These are phyloP conservation scores for Pteropus alecto DNA, from an alignment of 2,113 vertebrate genomes.

Conservation along the genomic window DNA sequence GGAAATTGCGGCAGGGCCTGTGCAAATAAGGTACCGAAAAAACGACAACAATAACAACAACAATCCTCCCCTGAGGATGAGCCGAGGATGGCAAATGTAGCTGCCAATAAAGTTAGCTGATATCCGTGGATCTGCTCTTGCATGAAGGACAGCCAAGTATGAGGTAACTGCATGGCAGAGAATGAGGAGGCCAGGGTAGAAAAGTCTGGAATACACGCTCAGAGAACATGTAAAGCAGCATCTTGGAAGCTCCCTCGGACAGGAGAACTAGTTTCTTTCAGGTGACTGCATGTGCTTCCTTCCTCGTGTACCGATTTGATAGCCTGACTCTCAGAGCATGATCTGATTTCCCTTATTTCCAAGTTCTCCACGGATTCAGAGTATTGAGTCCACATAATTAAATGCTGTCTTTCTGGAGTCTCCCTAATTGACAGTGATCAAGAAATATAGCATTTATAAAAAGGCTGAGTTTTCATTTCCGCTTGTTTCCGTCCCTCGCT, in stretches of 20 bases:
- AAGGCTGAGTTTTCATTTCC: not conserved
- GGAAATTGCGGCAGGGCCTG: not conserved
- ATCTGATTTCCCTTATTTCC: not conserved
- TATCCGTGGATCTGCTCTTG: not conserved
- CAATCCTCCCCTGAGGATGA: fast-evolving
- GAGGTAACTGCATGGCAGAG: not conserved
- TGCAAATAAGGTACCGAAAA: not conserved
- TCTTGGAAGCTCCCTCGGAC: fast-evolving
- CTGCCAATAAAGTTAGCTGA: not conserved
- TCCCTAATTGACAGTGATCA: not conserved
- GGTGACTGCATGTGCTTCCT: not conserved
- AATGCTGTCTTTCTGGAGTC: not conserved
- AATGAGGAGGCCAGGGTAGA: not conserved
- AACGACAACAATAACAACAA: not conserved
- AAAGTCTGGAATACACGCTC: not conserved
- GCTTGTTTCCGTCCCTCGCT: not conserved
- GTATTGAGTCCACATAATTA: not conserved
- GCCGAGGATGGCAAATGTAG: too few species aligned
- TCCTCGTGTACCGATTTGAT: not conserved
- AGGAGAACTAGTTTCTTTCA: not conserved
- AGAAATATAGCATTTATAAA: not conserved
- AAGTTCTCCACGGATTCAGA: not conserved
- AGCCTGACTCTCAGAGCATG: not conserved
- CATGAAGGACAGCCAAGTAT: not conserved
- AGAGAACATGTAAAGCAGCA: too few species aligned